Evolutionary conservation across 2,113 vertebrate species (phyloP).

Genomic region (Callospermophilus lateralis): DNA sequence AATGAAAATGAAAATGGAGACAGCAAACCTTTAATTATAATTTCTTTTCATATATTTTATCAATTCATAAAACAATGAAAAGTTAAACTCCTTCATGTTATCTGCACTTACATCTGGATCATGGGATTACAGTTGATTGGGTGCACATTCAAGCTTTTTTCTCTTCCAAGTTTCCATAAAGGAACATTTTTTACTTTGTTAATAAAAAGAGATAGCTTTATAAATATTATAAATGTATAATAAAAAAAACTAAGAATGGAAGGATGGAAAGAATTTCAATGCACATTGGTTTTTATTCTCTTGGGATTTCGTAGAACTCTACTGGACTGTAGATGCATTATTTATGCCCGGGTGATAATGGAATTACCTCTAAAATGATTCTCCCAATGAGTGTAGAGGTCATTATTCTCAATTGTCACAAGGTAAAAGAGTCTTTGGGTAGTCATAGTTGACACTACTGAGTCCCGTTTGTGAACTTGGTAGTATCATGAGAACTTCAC

Average conservation of each 20-base stretch:
- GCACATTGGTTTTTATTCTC: slow-evolving; percentile 23
- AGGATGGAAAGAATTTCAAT: not conserved
- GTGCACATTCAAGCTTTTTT: not conserved
- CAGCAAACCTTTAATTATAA: not conserved
- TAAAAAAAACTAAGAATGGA: slow-evolving; percentile 19
- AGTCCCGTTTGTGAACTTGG: not conserved
- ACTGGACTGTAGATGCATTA: not conserved
- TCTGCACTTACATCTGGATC: not conserved
- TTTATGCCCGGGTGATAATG: not conserved
- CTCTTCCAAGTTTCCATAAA: slow-evolving; percentile 12
- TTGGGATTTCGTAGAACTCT: not conserved
- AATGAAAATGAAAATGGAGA: slow-evolving; percentile 15
- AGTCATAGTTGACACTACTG: not conserved
- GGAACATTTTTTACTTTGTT: not conserved
- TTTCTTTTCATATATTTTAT: not conserved
- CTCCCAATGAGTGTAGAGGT: not conserved
- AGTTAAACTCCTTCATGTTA: not conserved
- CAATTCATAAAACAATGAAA: not conserved
- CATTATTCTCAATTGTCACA: not conserved
- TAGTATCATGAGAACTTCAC: not conserved
- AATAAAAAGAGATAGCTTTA: not conserved
- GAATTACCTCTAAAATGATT: not conserved
- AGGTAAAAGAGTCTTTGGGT: not conserved
- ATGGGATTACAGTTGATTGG: not conserved
- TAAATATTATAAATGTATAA: not conserved